Base-by-base conservation (phyloP, 2,113 vertebrate genomes). In the Psammodynastes pulverulentus region DNA sequence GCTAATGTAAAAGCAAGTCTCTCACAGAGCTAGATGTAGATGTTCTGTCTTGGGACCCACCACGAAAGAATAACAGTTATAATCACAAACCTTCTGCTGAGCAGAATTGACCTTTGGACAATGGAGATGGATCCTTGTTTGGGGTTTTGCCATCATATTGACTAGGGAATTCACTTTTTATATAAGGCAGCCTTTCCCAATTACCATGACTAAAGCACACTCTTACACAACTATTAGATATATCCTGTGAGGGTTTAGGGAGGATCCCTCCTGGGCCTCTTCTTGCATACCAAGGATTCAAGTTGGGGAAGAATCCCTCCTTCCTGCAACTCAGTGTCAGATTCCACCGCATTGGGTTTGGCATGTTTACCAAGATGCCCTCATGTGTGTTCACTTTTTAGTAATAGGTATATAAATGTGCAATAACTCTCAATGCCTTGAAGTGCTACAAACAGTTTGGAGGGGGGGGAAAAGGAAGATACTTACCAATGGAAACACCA, bases 401-500 rank as follows among this genome's bases (percentile, higher is more conserved):
- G 34, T 43, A 43, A 43, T 79, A 43, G 0, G 3, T 79, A 43
- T 79, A 21, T 79, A 79, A 39, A 79, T 43, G 24, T 58, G 34
- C 72, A 79, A 79, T 43, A 79, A 79, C 17, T 79, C 34, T 48
- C 23, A 88, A 48, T 43, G 5, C 72, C 86, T 79, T 15, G 48
- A 29, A 24, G 46, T 21, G 4, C 79, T 26, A n/a, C 6, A 21
- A n/a, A 34, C 12, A 67, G 21, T 7, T 12, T n/a, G 56, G 24
- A 10, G 8, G 13, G 4, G n/a, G 23, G 53, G 13, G 19, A 13
- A 34, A 58, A 34, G 2, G 29, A 29, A 52, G 26, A 49, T 39
- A 96, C 98, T 98, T 96, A 99, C 99, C 99, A 0, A 98, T 98
- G 92, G 99, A 99, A n/a, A 99, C 97, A 0, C 99, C 99, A 0